phyloP scores from a whole-genome alignment of 2,113 vertebrate species.

The Oreochromis aureus region DNA sequence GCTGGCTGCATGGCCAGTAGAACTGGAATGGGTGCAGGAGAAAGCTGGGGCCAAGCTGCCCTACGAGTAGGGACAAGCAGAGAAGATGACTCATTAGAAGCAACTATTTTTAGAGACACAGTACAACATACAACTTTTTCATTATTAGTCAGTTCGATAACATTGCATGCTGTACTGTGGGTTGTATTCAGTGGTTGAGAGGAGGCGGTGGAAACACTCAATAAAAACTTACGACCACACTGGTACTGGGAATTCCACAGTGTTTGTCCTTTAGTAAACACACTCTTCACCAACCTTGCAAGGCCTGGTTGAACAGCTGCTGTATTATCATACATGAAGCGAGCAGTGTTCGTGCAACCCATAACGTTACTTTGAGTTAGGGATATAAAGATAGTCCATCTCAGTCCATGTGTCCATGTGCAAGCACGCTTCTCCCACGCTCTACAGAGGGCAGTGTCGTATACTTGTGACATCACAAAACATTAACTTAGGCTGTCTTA shows the following conservation, averaged over 20 bases:
- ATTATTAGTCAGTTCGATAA: accelerated
- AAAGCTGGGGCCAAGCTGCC: not conserved
- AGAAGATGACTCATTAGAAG: not conserved
- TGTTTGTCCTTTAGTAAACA: not conserved
- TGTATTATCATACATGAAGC: not conserved
- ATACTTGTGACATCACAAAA: not conserved
- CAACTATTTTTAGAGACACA: not conserved
- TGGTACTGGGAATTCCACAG: not conserved
- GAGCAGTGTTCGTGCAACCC: not conserved
- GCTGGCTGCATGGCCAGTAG: not conserved
- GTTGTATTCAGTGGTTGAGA: not conserved
- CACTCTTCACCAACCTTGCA: not conserved
- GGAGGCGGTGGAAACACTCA: not conserved
- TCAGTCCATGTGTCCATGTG: not conserved
- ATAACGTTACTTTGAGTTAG: not conserved
- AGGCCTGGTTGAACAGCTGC: accelerated
- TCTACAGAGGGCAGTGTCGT: not conserved
- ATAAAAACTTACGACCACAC: not conserved
- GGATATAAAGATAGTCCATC: not conserved
- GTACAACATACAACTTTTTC: not conserved
- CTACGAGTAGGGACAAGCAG: not conserved
- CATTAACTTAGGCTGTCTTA: not conserved
- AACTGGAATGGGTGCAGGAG: not conserved
- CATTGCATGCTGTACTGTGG: not conserved
- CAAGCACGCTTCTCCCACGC: accelerated